Percentiles rank a stretch among this genome's conserved stretches.
phyloP scores from a whole-genome alignment of 2,113 vertebrate species.

The Rattus norvegicus region DNA sequence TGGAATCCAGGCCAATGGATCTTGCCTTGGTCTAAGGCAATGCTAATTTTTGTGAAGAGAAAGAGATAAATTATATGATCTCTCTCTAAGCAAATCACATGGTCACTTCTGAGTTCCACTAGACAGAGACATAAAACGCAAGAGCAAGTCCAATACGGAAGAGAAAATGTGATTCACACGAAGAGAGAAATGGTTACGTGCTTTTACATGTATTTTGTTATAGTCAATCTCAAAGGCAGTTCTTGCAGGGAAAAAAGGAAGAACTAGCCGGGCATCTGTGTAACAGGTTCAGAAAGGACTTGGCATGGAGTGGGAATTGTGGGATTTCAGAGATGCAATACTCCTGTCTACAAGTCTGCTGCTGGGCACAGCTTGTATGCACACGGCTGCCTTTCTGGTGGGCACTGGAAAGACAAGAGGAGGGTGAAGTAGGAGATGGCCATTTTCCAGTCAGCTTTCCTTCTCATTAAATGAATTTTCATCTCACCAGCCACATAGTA shows the following conservation, averaged over 20 bases:
- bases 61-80: not conserved
- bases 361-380: not conserved
- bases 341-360: not conserved
- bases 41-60: not conserved
- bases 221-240: not conserved
- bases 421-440: not conserved
- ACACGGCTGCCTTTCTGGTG: not conserved
- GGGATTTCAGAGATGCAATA: not conserved
- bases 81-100: not conserved
- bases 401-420: not conserved
- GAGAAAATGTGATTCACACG: not conserved
- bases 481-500: not conserved
- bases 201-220: not conserved
- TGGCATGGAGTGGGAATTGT: not conserved
- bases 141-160: not conserved
- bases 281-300: not conserved
- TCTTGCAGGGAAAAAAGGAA: not conserved
- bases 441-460: not conserved
- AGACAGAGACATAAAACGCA: not conserved
- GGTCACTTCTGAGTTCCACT: conserved; percentile 17
- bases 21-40: not conserved
- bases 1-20: not conserved
- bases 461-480: not conserved
- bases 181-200: not conserved
- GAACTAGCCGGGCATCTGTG: not conserved